Evolutionary conservation across 2,888 invertebrate species (phyloP), one percentile per base, ranked within the genome.

Genomic region (Leptinotarsa peninsularis): DNA sequence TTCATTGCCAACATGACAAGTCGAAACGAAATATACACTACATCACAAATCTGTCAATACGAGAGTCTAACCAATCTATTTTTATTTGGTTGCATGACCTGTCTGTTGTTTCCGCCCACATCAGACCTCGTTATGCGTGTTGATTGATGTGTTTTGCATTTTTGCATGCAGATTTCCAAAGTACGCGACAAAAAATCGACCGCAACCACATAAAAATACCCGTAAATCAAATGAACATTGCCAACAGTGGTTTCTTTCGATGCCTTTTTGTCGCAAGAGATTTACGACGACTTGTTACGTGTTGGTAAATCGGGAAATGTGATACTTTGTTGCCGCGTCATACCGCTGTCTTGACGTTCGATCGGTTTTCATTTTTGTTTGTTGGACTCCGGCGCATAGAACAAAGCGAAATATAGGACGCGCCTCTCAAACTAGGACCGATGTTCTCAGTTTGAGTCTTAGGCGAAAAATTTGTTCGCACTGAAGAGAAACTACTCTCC

Each of bases 121-220:
- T 17, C 17, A 52, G 43, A 67, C 49, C 49, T 49, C 49, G 49
- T 60, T 54, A 68, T 50, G 58, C 50, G 14, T 18, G 60, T 10
- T 73, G 68, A 73, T 73, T 73, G 68, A 73, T 73, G 73, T 73
- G 73, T 73, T 73, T 67, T 73, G 21, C 49, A 43, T 67, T 67
- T 73, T 73, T 73, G 66, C 67, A 72, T 67, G 67, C 73, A 73
- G 27, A 68, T 73, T 58, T 73, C 58, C 58, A 50, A 67, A 33
- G 63, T 63, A 18, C 67, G 52, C 58, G 23, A 58, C 49, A 68
- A 73, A 73, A 68, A 73, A 73, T 73, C 60, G 33, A 68, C 73
- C 73, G 50, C 73, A 68, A 68, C 67, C n/a, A 68, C 68, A 68
- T 66, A 54, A 54, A 66, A 72, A 56, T 72, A 50, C 21, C 52